Evolutionary conservation across 2,113 vertebrate species (phyloP), one percentile per base, ranked within the genome.

Genomic region (Vicugna pacos): DNA sequence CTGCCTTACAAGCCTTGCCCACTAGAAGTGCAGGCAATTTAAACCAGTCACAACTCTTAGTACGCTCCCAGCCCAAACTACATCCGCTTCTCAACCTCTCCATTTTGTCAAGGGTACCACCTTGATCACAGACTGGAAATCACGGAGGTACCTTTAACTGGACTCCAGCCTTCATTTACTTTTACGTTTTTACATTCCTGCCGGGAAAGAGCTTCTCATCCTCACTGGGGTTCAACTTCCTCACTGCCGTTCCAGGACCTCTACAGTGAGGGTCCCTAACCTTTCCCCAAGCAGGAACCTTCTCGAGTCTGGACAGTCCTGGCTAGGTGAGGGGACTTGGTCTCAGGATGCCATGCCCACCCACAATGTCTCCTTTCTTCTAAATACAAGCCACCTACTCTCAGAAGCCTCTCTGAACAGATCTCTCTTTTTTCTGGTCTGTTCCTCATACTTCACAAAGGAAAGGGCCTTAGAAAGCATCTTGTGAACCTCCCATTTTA

Each of bases 401-500:
- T 26, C 76, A 70, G 32, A 62, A 28, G 10, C 54, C 54, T 95
- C 95, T 54, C 32, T 22, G 62, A 93, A 94, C 6, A 62, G 7
- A 73, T 35, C 28, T 79, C 60, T 84, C n/a, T 26, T 80, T 84
- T 95, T 92, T 46, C 35, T 67, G 11, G 20, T 20, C n/a, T 69
- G 2, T 72, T 90, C 30, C 56, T 85, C 42, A 56, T 26, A 58
- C 11, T 35, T 85, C 56, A 54, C 9, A 96, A 91, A 96, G 79
- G 32, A 92, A 85, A 52, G 6, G 12, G 16, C 7, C 60, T 77
- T 69, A 80, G 72, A 65, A 85, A 89, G 3, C 10, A 75, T 77
- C 58, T 80, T 22, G 1, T 50, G 87, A 95, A 79, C 90, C n/a
- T 96, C 56, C 6, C 38, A 54, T 76, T 86, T 94, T 89, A 92